Conservation (phyloP, 2,113 vertebrate genomes). For the Drymodes brunneopygia region DNA sequence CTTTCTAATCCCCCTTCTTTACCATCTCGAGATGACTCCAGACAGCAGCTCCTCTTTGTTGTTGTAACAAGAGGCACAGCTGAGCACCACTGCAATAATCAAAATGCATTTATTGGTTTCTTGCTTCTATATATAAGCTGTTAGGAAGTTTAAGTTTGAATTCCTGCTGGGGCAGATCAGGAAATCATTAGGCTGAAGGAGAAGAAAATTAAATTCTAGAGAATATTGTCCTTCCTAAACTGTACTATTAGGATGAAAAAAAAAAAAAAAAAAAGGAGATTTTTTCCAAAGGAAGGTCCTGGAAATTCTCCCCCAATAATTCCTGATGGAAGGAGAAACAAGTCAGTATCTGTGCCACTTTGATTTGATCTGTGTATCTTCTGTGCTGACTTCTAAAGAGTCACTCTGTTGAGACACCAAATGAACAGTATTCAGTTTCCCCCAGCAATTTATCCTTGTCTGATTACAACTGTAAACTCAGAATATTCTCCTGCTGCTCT, state of each 20-base stretch:
- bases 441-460: not conserved
- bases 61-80: not conserved
- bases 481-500: not conserved
- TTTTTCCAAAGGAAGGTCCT: not conserved
- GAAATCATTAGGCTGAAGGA: slow-evolving; percentile 33
- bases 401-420: not conserved
- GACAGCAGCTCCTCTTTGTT: not conserved
- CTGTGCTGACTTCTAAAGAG: not conserved
- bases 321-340: not conserved
- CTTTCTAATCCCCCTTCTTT: not conserved
- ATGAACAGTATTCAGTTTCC: not conserved
- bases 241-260: not conserved
- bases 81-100: slow-evolving; percentile 1
- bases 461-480: not conserved
- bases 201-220: slow-evolving; percentile 15
- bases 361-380: not conserved
- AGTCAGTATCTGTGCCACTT: not conserved
- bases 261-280: not conserved
- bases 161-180: not conserved
- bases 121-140: not conserved
- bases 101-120: not conserved
- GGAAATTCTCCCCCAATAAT: not conserved
- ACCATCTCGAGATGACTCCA: not conserved
- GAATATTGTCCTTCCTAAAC: not conserved
- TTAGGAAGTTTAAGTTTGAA: slow-evolving; percentile 5